Percentiles rank a stretch among this genome's conserved stretches.
phyloP scores from a whole-genome alignment of 2,888 invertebrate genomes.

The Parthenolecanium corni region DNA sequence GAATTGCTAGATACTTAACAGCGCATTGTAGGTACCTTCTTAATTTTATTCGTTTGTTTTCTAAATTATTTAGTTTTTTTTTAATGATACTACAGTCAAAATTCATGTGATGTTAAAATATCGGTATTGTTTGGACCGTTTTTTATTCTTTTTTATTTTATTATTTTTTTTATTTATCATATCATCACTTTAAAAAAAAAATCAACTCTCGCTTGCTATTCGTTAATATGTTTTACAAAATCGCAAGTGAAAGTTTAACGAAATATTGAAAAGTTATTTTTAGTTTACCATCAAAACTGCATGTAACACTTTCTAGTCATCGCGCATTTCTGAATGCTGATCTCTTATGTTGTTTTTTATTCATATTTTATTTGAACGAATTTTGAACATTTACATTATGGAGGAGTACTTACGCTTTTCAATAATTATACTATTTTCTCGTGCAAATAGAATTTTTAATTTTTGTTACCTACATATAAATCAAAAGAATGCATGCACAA shows the following conservation, averaged over 20 bases:
- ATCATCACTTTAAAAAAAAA: too few relatives aligned
- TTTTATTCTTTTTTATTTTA: too few relatives aligned
- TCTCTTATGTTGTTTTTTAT: not conserved
- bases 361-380: not conserved
- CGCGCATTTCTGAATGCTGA: not conserved
- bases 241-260: too few relatives aligned
- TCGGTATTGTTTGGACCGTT: not conserved
- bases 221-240: too few relatives aligned
- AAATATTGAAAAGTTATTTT: constrained; percentile 10
- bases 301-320: constrained; percentile 15
- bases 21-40: too few relatives aligned
- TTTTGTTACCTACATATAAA: constrained; percentile 5
- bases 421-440: not conserved
- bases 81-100: not conserved
- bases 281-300: not conserved
- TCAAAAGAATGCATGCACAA: not conserved
- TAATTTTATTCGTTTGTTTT: too few relatives aligned
- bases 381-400: not conserved
- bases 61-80: not conserved
- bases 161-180: too few relatives aligned
- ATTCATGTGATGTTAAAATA: not conserved
- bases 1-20: constrained; percentile 58
- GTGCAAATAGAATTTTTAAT: constrained; percentile 18
- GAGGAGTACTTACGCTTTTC: not conserved
- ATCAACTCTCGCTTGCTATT: too few relatives aligned